Evolutionary conservation across 2,113 vertebrate genomes (phyloP).

Genomic region (Sapajus apella): DNA sequence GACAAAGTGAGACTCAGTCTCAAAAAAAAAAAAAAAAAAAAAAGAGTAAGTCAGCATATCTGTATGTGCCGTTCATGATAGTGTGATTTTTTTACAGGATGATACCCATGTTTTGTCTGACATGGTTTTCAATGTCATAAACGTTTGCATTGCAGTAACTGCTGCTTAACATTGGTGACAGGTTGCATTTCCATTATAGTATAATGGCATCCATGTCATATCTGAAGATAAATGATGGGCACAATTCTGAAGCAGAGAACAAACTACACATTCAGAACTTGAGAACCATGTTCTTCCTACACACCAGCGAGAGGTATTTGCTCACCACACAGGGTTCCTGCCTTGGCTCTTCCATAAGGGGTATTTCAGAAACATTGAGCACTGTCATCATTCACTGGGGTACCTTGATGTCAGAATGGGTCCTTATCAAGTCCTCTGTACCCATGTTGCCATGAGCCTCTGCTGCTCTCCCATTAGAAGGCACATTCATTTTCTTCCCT

Average conservation of each 20-base stretch:
- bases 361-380: not conserved
- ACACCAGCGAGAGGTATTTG: not conserved
- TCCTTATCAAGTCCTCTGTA: rapidly evolving
- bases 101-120: not conserved
- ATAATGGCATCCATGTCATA: rapidly evolving
- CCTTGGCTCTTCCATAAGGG: not conserved
- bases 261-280: too few relatives aligned
- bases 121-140: rapidly evolving
- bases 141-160: rapidly evolving
- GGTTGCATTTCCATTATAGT: rapidly evolving
- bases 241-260: not conserved
- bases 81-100: not conserved
- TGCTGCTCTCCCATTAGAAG: too few relatives aligned
- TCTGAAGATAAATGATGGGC: not conserved
- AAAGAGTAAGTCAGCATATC: too few relatives aligned
- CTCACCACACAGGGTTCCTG: rapidly evolving
- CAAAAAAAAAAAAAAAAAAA: too few relatives aligned
- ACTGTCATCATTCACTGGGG: not conserved
- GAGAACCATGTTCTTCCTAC: rapidly evolving
- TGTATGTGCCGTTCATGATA: rapidly evolving
- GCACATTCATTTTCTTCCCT: rapidly evolving
- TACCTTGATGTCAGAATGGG: rapidly evolving
- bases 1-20: too few relatives aligned
- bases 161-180: rapidly evolving
- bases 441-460: rapidly evolving